phyloP scores from a whole-genome alignment of 2,888 invertebrate genomes.

The Formica aserva region DNA sequence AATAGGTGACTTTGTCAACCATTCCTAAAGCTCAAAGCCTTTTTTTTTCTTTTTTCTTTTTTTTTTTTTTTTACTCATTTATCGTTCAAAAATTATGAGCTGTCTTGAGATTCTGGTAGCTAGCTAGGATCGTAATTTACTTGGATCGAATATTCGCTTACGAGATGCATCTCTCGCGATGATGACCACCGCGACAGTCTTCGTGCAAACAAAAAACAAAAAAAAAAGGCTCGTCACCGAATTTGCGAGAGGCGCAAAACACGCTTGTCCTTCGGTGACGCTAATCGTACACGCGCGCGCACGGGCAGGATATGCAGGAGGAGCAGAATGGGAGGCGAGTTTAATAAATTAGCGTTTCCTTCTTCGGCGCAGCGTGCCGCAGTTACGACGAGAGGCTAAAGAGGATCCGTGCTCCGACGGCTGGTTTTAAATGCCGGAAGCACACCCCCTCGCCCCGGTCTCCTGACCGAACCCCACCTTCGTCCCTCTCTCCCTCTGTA shows the following conservation, averaged over 20 bases:
- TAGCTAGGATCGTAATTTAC: not conserved
- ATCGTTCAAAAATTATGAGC: not conserved
- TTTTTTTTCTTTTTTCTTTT: not conserved
- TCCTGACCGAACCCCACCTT: constrained; percentile 55
- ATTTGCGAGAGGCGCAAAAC: constrained; percentile 37
- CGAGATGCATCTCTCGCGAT: not conserved
- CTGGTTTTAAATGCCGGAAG: constrained; percentile 79
- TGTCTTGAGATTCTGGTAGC: not conserved
- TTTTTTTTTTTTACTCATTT: not conserved
- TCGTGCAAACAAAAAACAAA: not conserved
- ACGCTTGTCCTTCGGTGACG: constrained; percentile 38
- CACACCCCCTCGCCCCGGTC: constrained; percentile 62
- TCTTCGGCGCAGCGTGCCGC: constrained; percentile 76
- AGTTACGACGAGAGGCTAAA: constrained; percentile 77
- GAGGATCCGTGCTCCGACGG: constrained; percentile 78
- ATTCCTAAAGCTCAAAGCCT: too few relatives aligned
- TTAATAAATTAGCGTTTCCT: constrained; percentile 79
- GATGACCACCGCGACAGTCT: not conserved
- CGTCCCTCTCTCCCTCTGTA: constrained; percentile 62
- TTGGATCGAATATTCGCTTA: not conserved
- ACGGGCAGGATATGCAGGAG: constrained; percentile 56
- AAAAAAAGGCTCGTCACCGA: constrained; percentile 6
- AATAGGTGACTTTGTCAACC: not conserved
- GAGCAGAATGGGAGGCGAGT: constrained; percentile 61
- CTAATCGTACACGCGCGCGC: constrained; percentile 27